Percentiles rank a stretch among this genome's conserved stretches.
Evolutionary conservation across 2,113 vertebrate genomes (phyloP).

Genomic region (Zosterops japonicus): DNA sequence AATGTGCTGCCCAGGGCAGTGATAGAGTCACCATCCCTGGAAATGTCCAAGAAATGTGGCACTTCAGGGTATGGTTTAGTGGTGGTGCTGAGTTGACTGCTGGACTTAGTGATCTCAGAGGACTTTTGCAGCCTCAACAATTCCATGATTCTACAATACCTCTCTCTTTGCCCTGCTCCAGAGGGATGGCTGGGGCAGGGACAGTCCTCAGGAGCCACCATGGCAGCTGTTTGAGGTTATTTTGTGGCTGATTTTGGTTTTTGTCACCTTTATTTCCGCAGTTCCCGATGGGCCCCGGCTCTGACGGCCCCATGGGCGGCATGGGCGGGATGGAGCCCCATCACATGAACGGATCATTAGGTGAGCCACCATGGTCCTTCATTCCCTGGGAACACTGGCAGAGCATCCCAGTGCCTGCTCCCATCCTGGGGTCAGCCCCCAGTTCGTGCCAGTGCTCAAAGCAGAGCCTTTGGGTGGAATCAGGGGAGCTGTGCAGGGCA

Average conservation of each 20-base stretch:
- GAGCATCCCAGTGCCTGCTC: not conserved
- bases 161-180: not conserved
- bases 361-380: slow-evolving; percentile 18
- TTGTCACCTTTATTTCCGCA: slow-evolving; percentile 27
- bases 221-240: fast-evolving
- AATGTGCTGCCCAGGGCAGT: not conserved
- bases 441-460: fast-evolving
- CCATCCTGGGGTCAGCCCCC: not conserved
- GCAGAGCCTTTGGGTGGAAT: not conserved
- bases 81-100: not conserved
- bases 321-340: slow-evolving; percentile 99
- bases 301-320: slow-evolving; percentile 95
- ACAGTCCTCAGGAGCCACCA: fast-evolving
- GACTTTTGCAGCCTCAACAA: not conserved
- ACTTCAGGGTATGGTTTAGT: not conserved
- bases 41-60: not conserved
- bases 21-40: not conserved
- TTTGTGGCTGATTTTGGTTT: not conserved
- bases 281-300: slow-evolving; percentile 98
- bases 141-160: fast-evolving
- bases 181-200: not conserved
- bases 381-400: not conserved
- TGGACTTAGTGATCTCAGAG: not conserved
- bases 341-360: slow-evolving; percentile 96
- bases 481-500: not conserved